A percentile compares a stretch with the other conserved stretches of the same genome.
Evolutionary conservation across 1,140 invertebrate genomes (phyloP).

Genomic region (Scaptomyza montana): DNA sequence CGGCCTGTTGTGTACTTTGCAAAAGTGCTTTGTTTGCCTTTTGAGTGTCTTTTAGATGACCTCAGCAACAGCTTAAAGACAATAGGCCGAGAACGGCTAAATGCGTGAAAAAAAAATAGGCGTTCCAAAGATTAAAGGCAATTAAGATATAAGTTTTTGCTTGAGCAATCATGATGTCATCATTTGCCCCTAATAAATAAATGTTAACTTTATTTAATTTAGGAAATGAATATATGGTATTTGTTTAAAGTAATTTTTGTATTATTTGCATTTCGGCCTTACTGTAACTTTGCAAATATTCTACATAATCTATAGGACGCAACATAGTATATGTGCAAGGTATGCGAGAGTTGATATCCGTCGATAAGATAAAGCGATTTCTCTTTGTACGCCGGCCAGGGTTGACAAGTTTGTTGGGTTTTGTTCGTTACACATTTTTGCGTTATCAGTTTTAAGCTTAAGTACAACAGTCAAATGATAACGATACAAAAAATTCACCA

Average conservation of each 20-base stretch:
- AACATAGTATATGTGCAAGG: conserved; percentile 35
- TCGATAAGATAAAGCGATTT: conserved; percentile 45
- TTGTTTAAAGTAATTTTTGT: conserved; percentile 3
- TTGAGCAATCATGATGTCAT: conserved; percentile 43
- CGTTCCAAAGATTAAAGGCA: conserved; percentile 34
- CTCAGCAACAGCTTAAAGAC: conserved; percentile 42
- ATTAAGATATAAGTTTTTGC: conserved; percentile 19
- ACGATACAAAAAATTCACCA: conserved; percentile 78
- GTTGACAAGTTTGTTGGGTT: conserved; percentile 24
- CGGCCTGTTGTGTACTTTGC: conserved; percentile 20
- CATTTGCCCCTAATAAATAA: neutral
- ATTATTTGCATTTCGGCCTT: conserved; percentile 19
- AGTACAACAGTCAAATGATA: conserved; percentile 34
- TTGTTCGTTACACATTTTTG: conserved; percentile 4
- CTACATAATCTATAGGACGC: conserved; percentile 30
- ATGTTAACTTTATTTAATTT: neutral
- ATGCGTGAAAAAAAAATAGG: conserved; percentile 18
- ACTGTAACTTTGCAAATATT: conserved; percentile 19
- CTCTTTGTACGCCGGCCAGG: conserved; percentile 2
- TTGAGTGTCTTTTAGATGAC: conserved; percentile 67
- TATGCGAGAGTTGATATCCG: conserved; percentile 18
- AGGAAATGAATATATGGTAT: conserved; percentile 11
- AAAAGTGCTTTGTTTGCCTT: conserved; percentile 59
- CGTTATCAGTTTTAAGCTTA: conserved; percentile 50
- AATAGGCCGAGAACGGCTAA: conserved; percentile 1